A percentile compares a stretch with the other conserved stretches of the same genome.
Conservation (phyloP, 2,113 vertebrate species). For the Prolemur simus region DNA sequence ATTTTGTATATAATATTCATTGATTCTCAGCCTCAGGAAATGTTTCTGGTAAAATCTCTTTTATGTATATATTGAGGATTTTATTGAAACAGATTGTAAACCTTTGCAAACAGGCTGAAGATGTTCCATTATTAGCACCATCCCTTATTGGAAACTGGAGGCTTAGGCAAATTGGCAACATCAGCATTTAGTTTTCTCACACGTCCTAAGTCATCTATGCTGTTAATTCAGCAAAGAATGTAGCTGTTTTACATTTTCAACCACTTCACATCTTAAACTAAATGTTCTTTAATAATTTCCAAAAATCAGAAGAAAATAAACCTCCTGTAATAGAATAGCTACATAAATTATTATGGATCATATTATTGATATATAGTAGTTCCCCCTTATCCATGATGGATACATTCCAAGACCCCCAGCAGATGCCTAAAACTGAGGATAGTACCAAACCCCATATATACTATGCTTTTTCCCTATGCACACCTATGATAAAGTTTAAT, state of each 20-base stretch:
- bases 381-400: background rate
- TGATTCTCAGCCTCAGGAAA: slow-evolving; percentile 19
- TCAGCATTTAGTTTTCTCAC: background rate
- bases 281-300: background rate
- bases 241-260: background rate
- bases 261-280: background rate
- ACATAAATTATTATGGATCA: slow-evolving; percentile 2
- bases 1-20: slow-evolving; percentile 5
- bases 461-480: background rate
- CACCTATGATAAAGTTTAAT: background rate
- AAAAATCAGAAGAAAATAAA: background rate
- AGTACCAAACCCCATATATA: too few species aligned
- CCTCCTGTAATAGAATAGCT: background rate
- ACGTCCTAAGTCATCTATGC: background rate
- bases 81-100: slow-evolving; percentile 17
- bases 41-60: background rate
- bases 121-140: background rate
- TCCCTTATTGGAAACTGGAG: background rate
- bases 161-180: background rate
- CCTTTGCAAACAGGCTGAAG: background rate
- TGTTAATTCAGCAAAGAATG: background rate
- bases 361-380: background rate
- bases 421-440: background rate
- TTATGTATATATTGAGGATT: background rate
- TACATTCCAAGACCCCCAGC: background rate